These are phyloP conservation scores for Tetrao urogallus DNA, from an alignment of 2,113 vertebrate genomes.

Conservation along the genomic window DNA sequence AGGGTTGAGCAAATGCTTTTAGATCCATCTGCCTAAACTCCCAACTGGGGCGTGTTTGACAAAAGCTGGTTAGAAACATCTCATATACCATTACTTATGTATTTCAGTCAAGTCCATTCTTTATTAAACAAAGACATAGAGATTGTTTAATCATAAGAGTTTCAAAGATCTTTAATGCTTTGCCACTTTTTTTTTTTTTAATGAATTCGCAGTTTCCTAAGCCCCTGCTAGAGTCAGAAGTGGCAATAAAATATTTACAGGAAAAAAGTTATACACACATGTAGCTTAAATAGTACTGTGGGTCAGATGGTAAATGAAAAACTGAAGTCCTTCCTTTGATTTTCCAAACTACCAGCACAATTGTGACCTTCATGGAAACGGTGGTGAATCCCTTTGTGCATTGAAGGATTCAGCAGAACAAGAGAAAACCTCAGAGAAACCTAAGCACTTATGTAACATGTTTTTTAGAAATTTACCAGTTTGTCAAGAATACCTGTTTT, in stretches of 20 bases:
- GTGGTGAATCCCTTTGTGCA: neutral
- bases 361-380: neutral
- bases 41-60: neutral
- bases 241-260: neutral
- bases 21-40: neutral
- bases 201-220: neutral
- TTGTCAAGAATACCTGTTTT: neutral
- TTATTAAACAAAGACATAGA: neutral
- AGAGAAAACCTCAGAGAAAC: neutral
- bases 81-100: neutral
- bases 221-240: neutral
- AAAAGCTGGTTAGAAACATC: neutral
- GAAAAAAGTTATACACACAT: neutral
- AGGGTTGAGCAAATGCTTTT: neutral
- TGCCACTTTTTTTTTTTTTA: neutral
- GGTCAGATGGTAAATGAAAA: neutral
- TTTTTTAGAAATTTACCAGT: neutral
- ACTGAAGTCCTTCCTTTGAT: rapidly evolving
- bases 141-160: neutral
- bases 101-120: neutral
- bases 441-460: neutral
- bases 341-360: neutral
- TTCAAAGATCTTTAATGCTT: neutral
- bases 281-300: neutral
- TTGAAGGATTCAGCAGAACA: neutral